Evolutionary conservation across 2,888 invertebrate genomes (phyloP).

Genomic region (Rhamphomyia laevipes): DNA sequence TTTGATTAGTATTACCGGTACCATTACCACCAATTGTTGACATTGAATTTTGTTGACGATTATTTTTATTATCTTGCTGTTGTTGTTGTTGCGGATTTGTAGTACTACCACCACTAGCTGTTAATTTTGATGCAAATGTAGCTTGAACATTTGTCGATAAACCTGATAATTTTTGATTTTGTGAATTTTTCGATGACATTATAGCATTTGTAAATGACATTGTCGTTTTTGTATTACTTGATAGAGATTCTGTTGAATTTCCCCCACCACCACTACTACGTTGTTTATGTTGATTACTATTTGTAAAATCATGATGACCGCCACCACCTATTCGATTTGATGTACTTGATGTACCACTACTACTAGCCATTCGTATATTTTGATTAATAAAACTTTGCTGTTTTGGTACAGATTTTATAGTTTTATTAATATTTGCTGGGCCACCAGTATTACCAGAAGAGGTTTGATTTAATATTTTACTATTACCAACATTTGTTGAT

Average conservation of each 20-base stretch:
- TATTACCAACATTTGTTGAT: constrained; percentile 8
- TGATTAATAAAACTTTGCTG: no score
- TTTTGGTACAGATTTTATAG: no score
- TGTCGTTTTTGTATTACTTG: constrained; percentile 40
- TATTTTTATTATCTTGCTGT: background rate
- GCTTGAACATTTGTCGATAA: constrained; percentile 17
- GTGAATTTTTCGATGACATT: constrained; percentile 40
- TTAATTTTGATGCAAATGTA: constrained; percentile 41
- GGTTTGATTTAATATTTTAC: no score
- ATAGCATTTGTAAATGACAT: constrained; percentile 46
- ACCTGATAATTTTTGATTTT: constrained; percentile 10
- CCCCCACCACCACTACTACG: constrained; percentile 11
- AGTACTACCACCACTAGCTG: constrained; percentile 31
- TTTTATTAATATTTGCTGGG: no score
- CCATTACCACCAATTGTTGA: background rate
- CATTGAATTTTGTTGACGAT: constrained; percentile 1
- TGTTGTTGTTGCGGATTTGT: background rate
- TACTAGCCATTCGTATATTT: background rate
- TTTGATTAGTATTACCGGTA: constrained; percentile 2
- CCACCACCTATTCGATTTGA: background rate
- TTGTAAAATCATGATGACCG: background rate
- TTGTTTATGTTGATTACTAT: constrained; percentile 6
- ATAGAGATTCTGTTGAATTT: constrained; percentile 13
- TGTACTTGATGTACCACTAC: background rate
- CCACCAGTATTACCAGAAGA: no score